Evolutionary conservation across 2,888 invertebrate genomes (phyloP), one percentile per base, ranked within the genome.

Genomic region (Ernsta delagoae): DNA sequence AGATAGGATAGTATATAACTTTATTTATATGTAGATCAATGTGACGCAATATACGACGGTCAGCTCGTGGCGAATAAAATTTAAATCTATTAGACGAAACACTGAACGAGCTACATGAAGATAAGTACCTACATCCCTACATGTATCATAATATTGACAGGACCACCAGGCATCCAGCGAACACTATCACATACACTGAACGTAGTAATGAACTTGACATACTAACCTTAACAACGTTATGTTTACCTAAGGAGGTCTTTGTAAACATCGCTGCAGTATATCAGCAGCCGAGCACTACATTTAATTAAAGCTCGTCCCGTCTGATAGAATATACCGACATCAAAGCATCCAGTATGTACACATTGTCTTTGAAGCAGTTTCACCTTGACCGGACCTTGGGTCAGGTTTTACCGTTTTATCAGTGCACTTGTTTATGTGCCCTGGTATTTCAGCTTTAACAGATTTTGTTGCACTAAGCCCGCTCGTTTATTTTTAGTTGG

Each of bases 161-260:
- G 8, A 8, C 43, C 43, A 43, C 8, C 9, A 57, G 16, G 36
- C 48, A n/a, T 48, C 34, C 9, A 24, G 24, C 39, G 45, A 65
- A 65, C 36, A 39, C 36, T 59, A 41, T 65, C n/a, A 31, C 65
- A 41, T 41, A 5, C 31, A 1, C 39, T 12, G 16, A 57, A 34
- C 65, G 59, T 66, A 43, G 59, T 45, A 60, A 66, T 66, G 66
- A 66, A 66, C 66, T 66, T 66, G 66, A 60, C 66, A 60, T 12
- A 66, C 65, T 50, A 34, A 66, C 59, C 59, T 50, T 50, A 59
- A 50, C 41, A 7, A 5, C 48, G 59, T 41, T 53, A 57, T 54
- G 48, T 65, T 65, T 48, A 39, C 39, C 34, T 11, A 11, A 48
- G 36, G 50, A 59, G 24, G n/a, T 34, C 31, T 59, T 59, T 48